These are phyloP conservation scores for Heteromyza rotundicornis DNA, from an alignment of 2,888 invertebrate genomes.

Conservation along the genomic window DNA sequence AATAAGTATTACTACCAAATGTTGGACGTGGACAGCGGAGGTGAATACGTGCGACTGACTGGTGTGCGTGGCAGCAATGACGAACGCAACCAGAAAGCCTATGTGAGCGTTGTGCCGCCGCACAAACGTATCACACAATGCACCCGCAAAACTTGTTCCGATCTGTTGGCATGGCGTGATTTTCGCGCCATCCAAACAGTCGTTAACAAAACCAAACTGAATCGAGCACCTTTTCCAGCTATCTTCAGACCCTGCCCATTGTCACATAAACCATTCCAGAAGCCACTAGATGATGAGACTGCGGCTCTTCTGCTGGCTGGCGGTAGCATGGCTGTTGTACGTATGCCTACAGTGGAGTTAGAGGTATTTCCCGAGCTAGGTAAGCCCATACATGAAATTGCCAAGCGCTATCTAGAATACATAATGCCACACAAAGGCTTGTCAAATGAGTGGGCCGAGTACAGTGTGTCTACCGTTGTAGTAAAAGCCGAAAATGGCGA, in stretches of 20 bases:
- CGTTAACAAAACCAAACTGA: conserved; percentile 39
- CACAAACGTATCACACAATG: conserved; percentile 20
- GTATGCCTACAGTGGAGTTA: conserved; percentile 58
- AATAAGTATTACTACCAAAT: conserved; percentile 59
- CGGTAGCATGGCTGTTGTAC: conserved; percentile 55
- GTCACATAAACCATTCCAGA: conserved; percentile 53
- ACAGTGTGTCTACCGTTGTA: conserved; percentile 57
- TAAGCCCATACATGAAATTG: conserved; percentile 53
- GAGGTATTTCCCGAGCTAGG: conserved; percentile 57
- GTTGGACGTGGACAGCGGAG: conserved; percentile 46
- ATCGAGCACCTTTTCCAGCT: conserved; percentile 41
- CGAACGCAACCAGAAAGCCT: conserved; percentile 44
- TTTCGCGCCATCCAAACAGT: conserved; percentile 43
- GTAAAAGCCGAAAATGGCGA: conserved; percentile 33
- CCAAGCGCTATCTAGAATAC: conserved; percentile 59
- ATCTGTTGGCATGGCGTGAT: conserved; percentile 38
- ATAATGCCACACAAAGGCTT: conserved; percentile 58
- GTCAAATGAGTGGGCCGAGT: conserved; percentile 61
- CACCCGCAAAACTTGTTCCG: conserved; percentile 38
- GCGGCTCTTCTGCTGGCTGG: conserved; percentile 49
- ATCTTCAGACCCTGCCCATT: conserved; percentile 57
- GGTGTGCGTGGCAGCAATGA: conserved; percentile 56
- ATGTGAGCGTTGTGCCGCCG: conserved; percentile 35
- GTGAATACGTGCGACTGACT: conserved; percentile 45
- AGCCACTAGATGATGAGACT: conserved; percentile 51